Conservation (phyloP, 2,888 invertebrate genomes). For the Limulus polyphemus region DNA sequence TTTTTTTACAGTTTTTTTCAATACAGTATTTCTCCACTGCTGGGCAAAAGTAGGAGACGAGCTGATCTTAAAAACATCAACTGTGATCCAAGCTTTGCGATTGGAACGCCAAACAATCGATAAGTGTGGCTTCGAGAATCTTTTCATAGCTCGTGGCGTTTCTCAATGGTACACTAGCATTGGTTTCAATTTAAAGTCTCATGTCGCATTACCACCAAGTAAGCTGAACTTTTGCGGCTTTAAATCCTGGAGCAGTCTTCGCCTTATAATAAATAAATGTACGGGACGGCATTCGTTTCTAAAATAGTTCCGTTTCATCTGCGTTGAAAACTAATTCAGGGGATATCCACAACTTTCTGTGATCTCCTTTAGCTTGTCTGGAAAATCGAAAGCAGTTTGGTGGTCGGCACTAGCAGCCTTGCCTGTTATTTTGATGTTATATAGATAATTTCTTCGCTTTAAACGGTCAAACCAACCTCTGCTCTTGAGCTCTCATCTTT, state of each 20-base stretch:
- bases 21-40: no score
- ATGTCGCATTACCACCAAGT: constrained; percentile 9
- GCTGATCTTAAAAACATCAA: no score
- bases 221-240: no score
- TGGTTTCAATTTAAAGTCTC: constrained; percentile 15
- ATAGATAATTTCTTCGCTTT: constrained; percentile 7
- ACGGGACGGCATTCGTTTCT: no score
- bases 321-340: constrained; percentile 13
- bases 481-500: constrained; percentile 5
- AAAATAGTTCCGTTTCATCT: constrained; percentile 15
- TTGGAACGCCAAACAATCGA: no score
- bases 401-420: constrained; percentile 11
- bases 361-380: constrained; percentile 2
- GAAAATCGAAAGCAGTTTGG: constrained; percentile 4
- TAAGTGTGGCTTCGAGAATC: no score
- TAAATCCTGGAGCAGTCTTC: no score
- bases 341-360: constrained; percentile 6
- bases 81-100: no score
- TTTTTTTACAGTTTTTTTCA: no score
- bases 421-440: constrained; percentile 8
- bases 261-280: no score
- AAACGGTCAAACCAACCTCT: constrained; percentile 8
- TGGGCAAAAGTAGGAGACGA: no score
- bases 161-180: constrained; percentile 9
- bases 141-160: neutral